phyloP scores from a whole-genome alignment of 1,140 invertebrate genomes.

The Zaprionus taronus region DNA sequence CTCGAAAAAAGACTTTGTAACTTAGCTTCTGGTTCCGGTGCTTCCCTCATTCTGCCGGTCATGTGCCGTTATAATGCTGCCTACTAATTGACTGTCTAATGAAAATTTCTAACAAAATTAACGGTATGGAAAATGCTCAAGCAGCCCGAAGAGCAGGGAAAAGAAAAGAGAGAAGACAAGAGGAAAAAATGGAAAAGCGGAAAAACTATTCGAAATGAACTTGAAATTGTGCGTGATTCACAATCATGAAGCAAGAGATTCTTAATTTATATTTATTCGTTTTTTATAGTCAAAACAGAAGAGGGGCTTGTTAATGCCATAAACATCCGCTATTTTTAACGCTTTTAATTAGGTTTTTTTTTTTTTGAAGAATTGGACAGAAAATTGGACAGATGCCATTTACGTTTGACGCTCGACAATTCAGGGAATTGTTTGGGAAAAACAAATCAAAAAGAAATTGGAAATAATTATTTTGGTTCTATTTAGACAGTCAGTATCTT shows the following conservation, averaged over 20 bases:
- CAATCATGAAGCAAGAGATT: constrained; percentile 10
- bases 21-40: constrained; percentile 69
- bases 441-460: background rate
- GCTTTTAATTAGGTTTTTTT: constrained; percentile 3
- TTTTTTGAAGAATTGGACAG: background rate
- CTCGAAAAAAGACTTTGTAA: constrained; percentile 42
- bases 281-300: constrained; percentile 36
- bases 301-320: constrained; percentile 20
- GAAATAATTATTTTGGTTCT: background rate
- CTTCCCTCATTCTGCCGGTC: constrained; percentile 24
- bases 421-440: background rate
- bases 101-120: constrained; percentile 70
- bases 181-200: constrained; percentile 9
- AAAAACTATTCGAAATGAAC: constrained; percentile 45
- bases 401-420: background rate
- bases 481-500: background rate
- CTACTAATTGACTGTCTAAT: constrained; percentile 76
- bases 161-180: constrained; percentile 1
- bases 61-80: constrained; percentile 65
- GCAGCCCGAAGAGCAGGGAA: constrained; percentile 1
- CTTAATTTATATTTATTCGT: constrained; percentile 31
- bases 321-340: constrained; percentile 27
- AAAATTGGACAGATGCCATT: background rate
- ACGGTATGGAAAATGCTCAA: constrained; percentile 63
- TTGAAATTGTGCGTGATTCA: constrained; percentile 48